Conservation (phyloP, 2,888 invertebrate species). For the Drosophila mimica region DNA sequence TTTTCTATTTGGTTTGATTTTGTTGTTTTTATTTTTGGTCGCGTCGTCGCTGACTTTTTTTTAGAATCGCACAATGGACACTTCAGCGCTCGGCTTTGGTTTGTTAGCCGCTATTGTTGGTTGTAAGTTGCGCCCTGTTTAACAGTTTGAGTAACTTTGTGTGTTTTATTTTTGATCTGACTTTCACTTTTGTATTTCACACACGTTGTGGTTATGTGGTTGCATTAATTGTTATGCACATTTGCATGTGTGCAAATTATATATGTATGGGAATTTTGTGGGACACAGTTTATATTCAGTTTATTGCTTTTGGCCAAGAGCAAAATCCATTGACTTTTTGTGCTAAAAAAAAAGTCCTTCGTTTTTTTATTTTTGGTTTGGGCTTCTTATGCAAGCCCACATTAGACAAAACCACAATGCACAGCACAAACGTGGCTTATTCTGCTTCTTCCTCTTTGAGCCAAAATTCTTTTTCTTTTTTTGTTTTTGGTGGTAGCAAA, state of each 20-base stretch:
- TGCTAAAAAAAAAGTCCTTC: constrained; percentile 51
- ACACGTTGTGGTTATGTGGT: constrained; percentile 47
- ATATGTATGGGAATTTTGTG: constrained; percentile 21
- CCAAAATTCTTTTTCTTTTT: constrained; percentile 13
- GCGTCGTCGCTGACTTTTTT: constrained; percentile 31
- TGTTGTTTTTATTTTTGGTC: constrained; percentile 28
- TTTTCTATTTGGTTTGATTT: constrained; percentile 27
- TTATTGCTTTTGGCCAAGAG: neutral
- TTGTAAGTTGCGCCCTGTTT: constrained; percentile 56
- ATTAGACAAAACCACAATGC: constrained; percentile 3
- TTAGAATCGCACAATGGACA: constrained; percentile 76
- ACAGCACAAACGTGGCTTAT: constrained; percentile 34
- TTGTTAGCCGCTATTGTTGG: constrained; percentile 53
- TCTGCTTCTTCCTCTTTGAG: constrained; percentile 13
- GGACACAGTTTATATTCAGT: constrained; percentile 28
- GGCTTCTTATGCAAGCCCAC: constrained; percentile 24
- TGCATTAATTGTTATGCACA: constrained; percentile 27
- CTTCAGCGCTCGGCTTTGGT: constrained; percentile 24
- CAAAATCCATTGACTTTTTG: constrained; percentile 35
- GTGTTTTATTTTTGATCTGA: constrained; percentile 29
- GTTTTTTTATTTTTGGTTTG: neutral
- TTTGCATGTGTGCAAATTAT: constrained; percentile 2
- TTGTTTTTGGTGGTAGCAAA: constrained; percentile 31
- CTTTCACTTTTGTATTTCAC: constrained; percentile 60
- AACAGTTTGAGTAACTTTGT: constrained; percentile 49